Conservation (phyloP, 2,113 vertebrate genomes). For the Canis aureus region DNA sequence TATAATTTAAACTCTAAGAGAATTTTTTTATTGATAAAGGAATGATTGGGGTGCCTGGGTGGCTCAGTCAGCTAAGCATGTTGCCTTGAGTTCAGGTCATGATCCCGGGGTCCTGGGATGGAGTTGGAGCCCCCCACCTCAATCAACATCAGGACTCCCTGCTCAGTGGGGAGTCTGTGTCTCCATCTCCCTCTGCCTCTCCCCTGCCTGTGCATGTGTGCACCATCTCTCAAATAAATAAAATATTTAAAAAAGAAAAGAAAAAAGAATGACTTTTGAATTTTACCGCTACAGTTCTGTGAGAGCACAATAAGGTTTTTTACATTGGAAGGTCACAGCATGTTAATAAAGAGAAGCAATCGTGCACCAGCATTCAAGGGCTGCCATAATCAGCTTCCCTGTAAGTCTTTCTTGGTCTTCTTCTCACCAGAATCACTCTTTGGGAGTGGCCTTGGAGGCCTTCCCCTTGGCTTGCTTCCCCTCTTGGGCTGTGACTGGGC, state of each 20-base stretch:
- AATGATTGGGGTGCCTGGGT: background rate
- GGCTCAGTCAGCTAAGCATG: background rate
- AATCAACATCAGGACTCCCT: too few species aligned
- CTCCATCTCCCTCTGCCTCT: background rate
- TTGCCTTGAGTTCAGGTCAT: background rate
- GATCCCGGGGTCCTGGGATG: background rate
- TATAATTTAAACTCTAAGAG: background rate
- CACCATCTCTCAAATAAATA: background rate
- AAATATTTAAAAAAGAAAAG: background rate
- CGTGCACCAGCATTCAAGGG: background rate
- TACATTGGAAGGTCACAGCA: background rate
- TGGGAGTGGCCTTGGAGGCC: background rate
- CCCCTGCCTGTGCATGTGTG: background rate
- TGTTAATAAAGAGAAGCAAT: background rate
- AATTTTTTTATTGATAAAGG: background rate
- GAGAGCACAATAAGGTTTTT: background rate
- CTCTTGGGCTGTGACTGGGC: background rate
- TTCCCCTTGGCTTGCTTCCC: background rate
- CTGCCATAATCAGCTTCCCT: background rate
- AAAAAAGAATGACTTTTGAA: background rate
- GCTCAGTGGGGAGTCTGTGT: background rate
- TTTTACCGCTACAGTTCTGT: background rate
- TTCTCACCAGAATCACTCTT: background rate
- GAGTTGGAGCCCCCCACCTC: background rate
- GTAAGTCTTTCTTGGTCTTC: background rate